phyloP scores from a whole-genome alignment of 2,888 invertebrate species.

The Deilephila porcellus region DNA sequence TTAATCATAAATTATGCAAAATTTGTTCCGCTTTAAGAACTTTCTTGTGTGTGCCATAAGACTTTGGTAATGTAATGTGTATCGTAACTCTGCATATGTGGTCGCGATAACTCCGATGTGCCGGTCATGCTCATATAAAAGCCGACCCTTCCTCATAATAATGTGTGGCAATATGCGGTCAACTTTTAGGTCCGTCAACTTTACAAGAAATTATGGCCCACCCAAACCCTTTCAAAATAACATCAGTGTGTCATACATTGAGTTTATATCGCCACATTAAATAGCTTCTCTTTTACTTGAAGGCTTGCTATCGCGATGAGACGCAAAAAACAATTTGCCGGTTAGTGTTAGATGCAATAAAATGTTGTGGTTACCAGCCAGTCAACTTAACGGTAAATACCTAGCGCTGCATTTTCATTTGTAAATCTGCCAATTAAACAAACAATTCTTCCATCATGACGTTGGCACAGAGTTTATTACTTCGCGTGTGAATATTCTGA shows the following conservation, averaged over 20 bases:
- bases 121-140: constrained; percentile 60
- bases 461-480: constrained; percentile 9
- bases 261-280: constrained; percentile 23
- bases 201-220: constrained; percentile 54
- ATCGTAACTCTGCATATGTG: constrained; percentile 43
- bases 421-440: constrained; percentile 12
- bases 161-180: constrained; percentile 58
- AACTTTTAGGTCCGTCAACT: constrained; percentile 57
- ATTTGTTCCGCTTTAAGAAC: background rate
- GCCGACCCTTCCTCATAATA: constrained; percentile 60
- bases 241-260: constrained; percentile 28
- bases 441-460: background rate
- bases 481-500: constrained; percentile 15
- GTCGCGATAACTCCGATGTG: constrained; percentile 58
- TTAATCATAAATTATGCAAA: background rate
- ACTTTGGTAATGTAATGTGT: background rate
- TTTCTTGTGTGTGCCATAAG: constrained; percentile 2
- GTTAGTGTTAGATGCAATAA: constrained; percentile 2
- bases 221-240: constrained; percentile 35
- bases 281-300: constrained; percentile 9
- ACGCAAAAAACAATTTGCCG: constrained; percentile 8
- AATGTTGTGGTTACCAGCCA: background rate
- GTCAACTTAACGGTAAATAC: background rate
- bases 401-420: constrained; percentile 6
- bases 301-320: background rate